Percentiles rank a stretch among this genome's conserved stretches.
Conservation (phyloP, 2,888 invertebrate genomes). For the Nezara viridula region DNA sequence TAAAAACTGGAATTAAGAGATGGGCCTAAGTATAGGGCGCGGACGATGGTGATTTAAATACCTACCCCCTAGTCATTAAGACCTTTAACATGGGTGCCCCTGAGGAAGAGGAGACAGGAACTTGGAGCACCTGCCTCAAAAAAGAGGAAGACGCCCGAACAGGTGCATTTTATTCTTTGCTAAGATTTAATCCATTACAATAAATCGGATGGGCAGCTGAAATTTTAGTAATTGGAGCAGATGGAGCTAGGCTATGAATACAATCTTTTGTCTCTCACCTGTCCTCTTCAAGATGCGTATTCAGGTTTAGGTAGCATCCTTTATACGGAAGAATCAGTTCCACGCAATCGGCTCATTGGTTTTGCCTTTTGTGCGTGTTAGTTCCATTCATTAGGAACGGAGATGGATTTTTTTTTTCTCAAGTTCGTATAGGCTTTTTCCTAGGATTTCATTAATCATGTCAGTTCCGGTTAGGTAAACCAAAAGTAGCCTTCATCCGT, state of each 20-base stretch:
- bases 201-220: constrained; percentile 54
- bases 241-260: constrained; percentile 18
- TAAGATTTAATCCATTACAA: constrained; percentile 57
- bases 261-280: constrained; percentile 35
- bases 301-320: background rate
- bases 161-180: constrained; percentile 43
- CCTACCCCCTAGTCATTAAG: background rate
- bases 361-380: background rate
- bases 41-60: background rate
- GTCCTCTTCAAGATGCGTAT: constrained; percentile 1
- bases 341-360: background rate
- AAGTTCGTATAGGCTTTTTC: background rate
- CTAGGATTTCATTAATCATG: background rate
- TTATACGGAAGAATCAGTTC: background rate
- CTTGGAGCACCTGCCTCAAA: constrained; percentile 25
- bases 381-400: constrained; percentile 2
- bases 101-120: constrained; percentile 24
- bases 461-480: background rate
- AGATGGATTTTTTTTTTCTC: background rate
- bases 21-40: background rate
- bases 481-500: background rate
- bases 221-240: constrained; percentile 53
- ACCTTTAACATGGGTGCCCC: constrained; percentile 1
- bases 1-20: constrained; percentile 10
- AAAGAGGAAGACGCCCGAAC: background rate